Percentiles rank a stretch among this genome's conserved stretches.
Evolutionary conservation across 2,888 invertebrate genomes (phyloP).

Genomic region (Drosophila tanythrix): DNA sequence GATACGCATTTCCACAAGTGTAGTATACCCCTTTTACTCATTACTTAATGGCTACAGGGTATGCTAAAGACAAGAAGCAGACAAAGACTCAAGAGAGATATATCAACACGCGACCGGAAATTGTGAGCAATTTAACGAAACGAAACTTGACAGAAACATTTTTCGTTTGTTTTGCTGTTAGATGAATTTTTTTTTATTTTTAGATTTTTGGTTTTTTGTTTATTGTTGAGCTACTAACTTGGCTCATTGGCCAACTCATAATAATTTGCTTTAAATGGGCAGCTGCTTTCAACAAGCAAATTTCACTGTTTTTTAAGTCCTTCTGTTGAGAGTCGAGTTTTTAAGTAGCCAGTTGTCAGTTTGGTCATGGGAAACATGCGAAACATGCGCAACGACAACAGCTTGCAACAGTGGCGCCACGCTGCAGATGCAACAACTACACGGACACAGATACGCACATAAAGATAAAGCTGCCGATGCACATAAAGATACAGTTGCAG

Average conservation of each 20-base stretch:
- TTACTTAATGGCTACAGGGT: background rate
- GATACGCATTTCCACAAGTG: background rate
- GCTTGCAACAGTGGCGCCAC: constrained; percentile 30
- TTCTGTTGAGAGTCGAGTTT: background rate
- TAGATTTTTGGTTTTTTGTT: constrained; percentile 22
- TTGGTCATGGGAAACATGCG: constrained; percentile 46
- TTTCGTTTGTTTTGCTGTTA: constrained; percentile 36
- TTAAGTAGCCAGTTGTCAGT: background rate
- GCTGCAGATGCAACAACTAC: constrained; percentile 25
- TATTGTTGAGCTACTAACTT: constrained; percentile 38
- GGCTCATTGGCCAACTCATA: constrained; percentile 18
- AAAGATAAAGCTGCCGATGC: background rate
- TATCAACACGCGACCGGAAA: constrained; percentile 82
- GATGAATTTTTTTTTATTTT: constrained; percentile 32
- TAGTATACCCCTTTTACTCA: background rate
- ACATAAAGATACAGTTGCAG: constrained; percentile 12
- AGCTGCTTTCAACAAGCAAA: constrained; percentile 20
- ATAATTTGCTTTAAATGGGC: constrained; percentile 75
- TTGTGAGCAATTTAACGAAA: constrained; percentile 74
- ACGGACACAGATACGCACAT: constrained; percentile 17
- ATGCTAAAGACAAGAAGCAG: constrained; percentile 9
- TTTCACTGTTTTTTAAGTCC: background rate
- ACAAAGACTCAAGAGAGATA: constrained; percentile 16
- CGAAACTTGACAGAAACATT: constrained; percentile 58
- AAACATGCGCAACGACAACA: background rate